Evolutionary conservation across 2,113 vertebrate genomes (phyloP).

Genomic region (Cynocephalus volans): DNA sequence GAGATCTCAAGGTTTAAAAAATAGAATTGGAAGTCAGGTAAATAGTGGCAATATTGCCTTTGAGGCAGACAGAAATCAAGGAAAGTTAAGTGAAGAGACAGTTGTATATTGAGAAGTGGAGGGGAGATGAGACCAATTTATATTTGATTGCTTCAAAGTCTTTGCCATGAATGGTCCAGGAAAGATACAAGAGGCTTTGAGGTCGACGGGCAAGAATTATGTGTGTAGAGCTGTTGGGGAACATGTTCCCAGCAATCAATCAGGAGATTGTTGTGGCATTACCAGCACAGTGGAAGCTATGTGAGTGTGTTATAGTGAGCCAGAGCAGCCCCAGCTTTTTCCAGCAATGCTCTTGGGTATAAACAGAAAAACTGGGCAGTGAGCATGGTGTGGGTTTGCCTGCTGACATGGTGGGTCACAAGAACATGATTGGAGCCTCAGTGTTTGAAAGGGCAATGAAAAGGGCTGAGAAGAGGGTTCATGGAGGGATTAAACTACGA

Average conservation of each 20-base stretch:
- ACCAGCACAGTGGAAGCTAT: neutral
- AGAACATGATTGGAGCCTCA: neutral
- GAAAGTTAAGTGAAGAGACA: neutral
- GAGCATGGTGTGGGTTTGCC: neutral
- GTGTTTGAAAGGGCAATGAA: neutral
- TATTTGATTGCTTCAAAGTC: neutral
- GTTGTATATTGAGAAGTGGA: neutral
- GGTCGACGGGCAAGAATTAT: neutral
- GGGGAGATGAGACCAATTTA: neutral
- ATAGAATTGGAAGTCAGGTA: conserved; percentile 3
- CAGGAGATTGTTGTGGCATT: neutral
- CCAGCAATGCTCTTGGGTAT: neutral
- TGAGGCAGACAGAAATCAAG: neutral
- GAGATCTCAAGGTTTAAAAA: conserved; percentile 25
- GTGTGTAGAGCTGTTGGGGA: neutral
- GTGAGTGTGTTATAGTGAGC: neutral
- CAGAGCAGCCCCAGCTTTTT: neutral
- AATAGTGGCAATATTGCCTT: neutral
- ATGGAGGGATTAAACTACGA: neutral
- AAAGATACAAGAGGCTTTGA: conserved; percentile 3
- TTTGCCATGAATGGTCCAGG: neutral
- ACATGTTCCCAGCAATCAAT: neutral
- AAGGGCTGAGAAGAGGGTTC: neutral
- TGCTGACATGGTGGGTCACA: neutral
- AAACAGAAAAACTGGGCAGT: neutral